Percentiles rank a stretch among this genome's conserved stretches.
phyloP scores from a whole-genome alignment of 2,113 vertebrate species.

The Amblyopsis rosae region DNA sequence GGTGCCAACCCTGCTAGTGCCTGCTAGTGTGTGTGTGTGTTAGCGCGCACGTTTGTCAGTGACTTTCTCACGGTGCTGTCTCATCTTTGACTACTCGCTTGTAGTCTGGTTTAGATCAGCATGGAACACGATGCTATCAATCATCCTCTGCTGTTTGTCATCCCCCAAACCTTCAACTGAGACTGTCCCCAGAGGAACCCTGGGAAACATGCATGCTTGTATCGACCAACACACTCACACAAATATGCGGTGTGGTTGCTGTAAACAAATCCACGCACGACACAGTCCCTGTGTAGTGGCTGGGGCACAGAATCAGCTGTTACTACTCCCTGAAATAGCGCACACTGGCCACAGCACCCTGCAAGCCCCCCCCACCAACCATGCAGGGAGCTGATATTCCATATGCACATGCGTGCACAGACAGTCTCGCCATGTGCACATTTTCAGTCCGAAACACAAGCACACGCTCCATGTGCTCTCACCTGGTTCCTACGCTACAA shows the following conservation, averaged over 20 bases:
- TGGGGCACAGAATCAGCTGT: slow-evolving; percentile 34
- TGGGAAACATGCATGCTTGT: slow-evolving; percentile 3
- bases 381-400: slow-evolving; percentile 22
- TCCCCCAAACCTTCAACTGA: slow-evolving; percentile 11
- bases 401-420: slow-evolving; percentile 14
- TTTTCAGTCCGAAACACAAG: no score
- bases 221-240: slow-evolving; percentile 8
- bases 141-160: slow-evolving; percentile 23
- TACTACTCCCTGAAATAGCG: slow-evolving; percentile 50
- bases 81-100: slow-evolving; percentile 18
- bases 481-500: no score
- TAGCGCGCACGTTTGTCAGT: slow-evolving; percentile 19
- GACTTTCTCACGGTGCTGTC: slow-evolving; percentile 13
- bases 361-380: slow-evolving; percentile 21
- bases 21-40: slow-evolving; percentile 22
- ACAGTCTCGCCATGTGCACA: slow-evolving; percentile 3
- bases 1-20: slow-evolving; percentile 15
- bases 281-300: slow-evolving; percentile 7
- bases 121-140: slow-evolving; percentile 13
- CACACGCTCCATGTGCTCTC: no score
- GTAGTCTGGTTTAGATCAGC: slow-evolving; percentile 43
- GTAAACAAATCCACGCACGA: slow-evolving; percentile 3
- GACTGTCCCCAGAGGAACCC: slow-evolving; percentile 5
- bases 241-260: background rate
- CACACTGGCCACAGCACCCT: slow-evolving; percentile 10